These are phyloP conservation scores for Eptesicus fuscus DNA, from an alignment of 2,113 vertebrate genomes.

Conservation along the genomic window DNA sequence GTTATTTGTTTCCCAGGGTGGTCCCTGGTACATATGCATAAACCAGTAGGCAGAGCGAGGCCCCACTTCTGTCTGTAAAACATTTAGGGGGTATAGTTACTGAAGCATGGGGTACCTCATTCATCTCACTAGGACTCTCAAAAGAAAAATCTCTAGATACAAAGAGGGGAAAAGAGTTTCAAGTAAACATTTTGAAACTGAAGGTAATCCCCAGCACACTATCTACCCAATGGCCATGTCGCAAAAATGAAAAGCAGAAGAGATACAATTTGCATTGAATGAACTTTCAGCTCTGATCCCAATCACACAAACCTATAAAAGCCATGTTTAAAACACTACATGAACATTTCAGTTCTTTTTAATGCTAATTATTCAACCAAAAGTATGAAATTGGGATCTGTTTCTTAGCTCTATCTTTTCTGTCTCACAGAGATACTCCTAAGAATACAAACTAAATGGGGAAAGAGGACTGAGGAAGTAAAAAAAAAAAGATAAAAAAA, in stretches of 20 bases:
- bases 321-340: not conserved
- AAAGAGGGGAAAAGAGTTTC: not conserved
- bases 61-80: not conserved
- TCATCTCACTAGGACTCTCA: not conserved
- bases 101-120: not conserved
- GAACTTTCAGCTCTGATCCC: not conserved
- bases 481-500: not conserved
- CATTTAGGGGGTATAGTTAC: not conserved
- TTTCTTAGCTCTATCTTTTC: not conserved
- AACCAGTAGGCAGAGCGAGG: not conserved
- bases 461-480: not conserved
- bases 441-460: not conserved
- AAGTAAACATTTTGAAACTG: not conserved
- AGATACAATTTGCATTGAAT: not conserved
- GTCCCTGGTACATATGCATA: not conserved
- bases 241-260: not conserved
- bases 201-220: not conserved
- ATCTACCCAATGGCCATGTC: not conserved
- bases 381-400: not conserved
- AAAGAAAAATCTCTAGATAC: slow-evolving; percentile 12
- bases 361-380: not conserved
- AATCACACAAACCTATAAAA: not conserved
- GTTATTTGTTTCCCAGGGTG: not conserved
- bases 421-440: not conserved
- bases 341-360: not conserved